Evolutionary conservation across 2,888 invertebrate genomes (phyloP).

Genomic region (Marronus borbonicus): DNA sequence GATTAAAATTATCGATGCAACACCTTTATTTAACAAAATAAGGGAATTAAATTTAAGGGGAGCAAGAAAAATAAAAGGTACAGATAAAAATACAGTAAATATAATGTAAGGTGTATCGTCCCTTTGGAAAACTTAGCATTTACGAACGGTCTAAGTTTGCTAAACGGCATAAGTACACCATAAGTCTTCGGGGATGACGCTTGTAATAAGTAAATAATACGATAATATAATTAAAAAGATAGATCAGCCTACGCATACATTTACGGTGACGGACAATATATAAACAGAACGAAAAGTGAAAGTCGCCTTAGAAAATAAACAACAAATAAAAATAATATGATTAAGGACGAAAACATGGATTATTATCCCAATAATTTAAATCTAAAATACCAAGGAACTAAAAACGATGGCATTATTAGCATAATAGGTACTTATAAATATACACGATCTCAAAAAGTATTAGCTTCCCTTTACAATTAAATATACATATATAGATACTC

Average conservation of each 20-base stretch:
- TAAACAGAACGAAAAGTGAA: slow-evolving; percentile 37
- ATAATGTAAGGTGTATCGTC: slow-evolving; percentile 30
- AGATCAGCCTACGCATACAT: slow-evolving; percentile 57
- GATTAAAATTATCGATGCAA: slow-evolving; percentile 46
- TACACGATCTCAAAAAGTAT: slow-evolving; percentile 21
- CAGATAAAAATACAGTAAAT: slow-evolving; percentile 53
- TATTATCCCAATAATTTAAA: slow-evolving; percentile 13
- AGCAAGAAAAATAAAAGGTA: slow-evolving; percentile 56
- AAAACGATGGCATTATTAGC: slow-evolving; percentile 50
- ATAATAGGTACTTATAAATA: slow-evolving; percentile 19
- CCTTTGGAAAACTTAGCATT: slow-evolving; percentile 39
- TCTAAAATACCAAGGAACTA: slow-evolving; percentile 55
- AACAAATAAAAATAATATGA: slow-evolving; percentile 9
- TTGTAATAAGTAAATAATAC: slow-evolving; percentile 55
- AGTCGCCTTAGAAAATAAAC: slow-evolving; percentile 48
- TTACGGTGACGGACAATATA: slow-evolving; percentile 48
- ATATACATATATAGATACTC: slow-evolving; percentile 15
- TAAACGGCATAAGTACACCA: slow-evolving; percentile 49
- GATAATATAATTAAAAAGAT: slow-evolving; percentile 55
- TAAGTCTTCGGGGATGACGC: slow-evolving; percentile 51
- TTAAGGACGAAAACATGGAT: slow-evolving; percentile 2
- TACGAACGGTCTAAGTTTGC: slow-evolving; percentile 22
- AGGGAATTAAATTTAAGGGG: slow-evolving; percentile 30
- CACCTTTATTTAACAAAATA: slow-evolving; percentile 57
- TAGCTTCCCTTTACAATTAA: slow-evolving; percentile 23